A percentile compares a stretch with the other conserved stretches of the same genome.
These are phyloP conservation scores for Meganola albula DNA, from an alignment of 2,888 invertebrate genomes.

Conservation along the genomic window DNA sequence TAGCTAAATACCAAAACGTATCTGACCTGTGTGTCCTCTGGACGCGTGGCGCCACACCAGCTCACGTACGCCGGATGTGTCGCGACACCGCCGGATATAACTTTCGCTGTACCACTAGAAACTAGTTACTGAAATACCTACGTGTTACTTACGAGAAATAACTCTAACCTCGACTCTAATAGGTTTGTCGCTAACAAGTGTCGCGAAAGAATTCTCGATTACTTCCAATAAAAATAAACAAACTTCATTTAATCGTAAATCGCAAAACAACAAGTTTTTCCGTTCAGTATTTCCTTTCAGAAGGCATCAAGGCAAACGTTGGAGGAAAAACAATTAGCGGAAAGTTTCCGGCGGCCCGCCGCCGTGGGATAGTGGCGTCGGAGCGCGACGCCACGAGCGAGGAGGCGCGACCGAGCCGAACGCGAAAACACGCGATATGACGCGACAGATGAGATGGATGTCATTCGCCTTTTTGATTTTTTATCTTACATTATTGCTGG, in stretches of 20 bases:
- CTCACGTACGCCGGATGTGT: conserved; percentile 6
- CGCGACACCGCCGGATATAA: conserved; percentile 11
- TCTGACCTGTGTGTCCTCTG: no score
- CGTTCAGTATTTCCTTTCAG: conserved; percentile 37
- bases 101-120: not conserved
- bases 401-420: no score
- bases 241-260: conserved; percentile 30
- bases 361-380: conserved; percentile 1
- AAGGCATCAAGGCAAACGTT: conserved; percentile 38
- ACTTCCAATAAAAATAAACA: conserved; percentile 14
- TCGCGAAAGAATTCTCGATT: no score
- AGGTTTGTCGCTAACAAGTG: no score
- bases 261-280: conserved; percentile 35
- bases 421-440: no score
- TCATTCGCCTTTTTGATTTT: no score
- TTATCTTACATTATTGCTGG: no score
- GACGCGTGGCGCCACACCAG: conserved; percentile 3
- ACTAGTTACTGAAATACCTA: conserved; percentile 8
- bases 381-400: no score
- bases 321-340: conserved; percentile 45
- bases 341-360: conserved; percentile 31
- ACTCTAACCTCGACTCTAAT: no score
- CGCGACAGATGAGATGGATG: no score
- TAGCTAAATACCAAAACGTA: no score
- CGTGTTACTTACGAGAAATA: no score